Conservation (phyloP, 2,113 vertebrate species). For the Aix galericulata region DNA sequence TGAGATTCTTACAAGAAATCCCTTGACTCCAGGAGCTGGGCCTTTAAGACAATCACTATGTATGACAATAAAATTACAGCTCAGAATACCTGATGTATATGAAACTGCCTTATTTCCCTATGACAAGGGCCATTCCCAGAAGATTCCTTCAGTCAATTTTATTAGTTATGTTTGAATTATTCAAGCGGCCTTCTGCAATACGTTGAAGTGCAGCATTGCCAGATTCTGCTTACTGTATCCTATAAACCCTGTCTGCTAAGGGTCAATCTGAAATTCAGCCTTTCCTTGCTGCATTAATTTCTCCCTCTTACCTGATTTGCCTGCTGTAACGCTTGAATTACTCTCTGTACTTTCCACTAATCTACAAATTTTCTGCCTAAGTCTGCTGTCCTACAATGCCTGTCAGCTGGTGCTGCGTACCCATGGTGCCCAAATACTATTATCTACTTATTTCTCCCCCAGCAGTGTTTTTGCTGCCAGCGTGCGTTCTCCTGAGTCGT, state of each 20-base stretch:
- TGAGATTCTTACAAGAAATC: neutral
- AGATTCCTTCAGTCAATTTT: neutral
- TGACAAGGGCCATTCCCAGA: neutral
- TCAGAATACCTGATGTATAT: neutral
- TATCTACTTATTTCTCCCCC: neutral
- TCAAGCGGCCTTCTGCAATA: neutral
- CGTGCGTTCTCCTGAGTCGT: fast-evolving
- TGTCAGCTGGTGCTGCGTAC: neutral
- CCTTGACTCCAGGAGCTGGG: neutral
- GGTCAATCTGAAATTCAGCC: neutral
- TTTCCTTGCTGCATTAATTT: neutral
- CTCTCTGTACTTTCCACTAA: neutral
- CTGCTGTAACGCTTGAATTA: neutral
- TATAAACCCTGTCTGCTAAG: neutral
- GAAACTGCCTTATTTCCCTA: neutral
- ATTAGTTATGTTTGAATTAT: neutral
- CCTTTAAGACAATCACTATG: neutral
- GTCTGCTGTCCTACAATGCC: neutral
- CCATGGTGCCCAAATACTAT: neutral
- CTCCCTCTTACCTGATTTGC: neutral
- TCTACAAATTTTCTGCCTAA: neutral
- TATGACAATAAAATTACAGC: neutral
- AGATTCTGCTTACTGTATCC: neutral
- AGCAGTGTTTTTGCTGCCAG: neutral
- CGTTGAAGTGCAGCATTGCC: neutral